Evolutionary conservation across 2,113 vertebrate genomes (phyloP), one percentile per base, ranked within the genome.

Genomic region (Azemiops feae): DNA sequence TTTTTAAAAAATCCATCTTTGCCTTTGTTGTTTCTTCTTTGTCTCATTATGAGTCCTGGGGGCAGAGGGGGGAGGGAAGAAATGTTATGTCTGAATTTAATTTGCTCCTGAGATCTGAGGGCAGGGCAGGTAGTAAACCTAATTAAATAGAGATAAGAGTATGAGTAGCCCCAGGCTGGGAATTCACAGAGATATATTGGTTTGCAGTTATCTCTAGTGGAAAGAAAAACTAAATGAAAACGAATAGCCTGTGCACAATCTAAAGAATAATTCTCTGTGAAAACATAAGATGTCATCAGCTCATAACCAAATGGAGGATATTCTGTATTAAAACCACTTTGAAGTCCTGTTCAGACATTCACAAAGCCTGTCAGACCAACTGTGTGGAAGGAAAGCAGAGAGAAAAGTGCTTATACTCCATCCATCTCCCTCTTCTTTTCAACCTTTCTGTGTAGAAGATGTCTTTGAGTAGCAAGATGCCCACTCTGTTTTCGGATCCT

Each of bases 131-230:
- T 87, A 74, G 50, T 92, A 87, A 92, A 87, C 57, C 91, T 92
- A 92, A 92, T 92, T 92, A 87, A 88, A 92, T 88, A 74, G 87
- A 92, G 91, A 92, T 81, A 55, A 81, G 60, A 81, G 52, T 81
- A 81, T 55, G 18, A 92, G 34, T 69, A 92, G 23, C 92, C 52
- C 47, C 25, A 89, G 54, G n/a, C 92, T 92, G 92, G 34, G 87
- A 81, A 89, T 89, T 92, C 85, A 53, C 64, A 53, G 85, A 50
- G 85, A 87, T 30, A 50, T 50, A 64, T 69, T 92, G 57, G 85
- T 88, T 57, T 92, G 91, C 85, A 5, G 58, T 81, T 89, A 89
- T 55, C 34, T 47, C 60, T 69, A 89, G 50, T 89, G 50, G 86
- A 81, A 81, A 81, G 39, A 7, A 87, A 60, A 39, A 53, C 90